Base-by-base conservation (phyloP, 2,113 vertebrate genomes). In the Malurus alboscapulatus region DNA sequence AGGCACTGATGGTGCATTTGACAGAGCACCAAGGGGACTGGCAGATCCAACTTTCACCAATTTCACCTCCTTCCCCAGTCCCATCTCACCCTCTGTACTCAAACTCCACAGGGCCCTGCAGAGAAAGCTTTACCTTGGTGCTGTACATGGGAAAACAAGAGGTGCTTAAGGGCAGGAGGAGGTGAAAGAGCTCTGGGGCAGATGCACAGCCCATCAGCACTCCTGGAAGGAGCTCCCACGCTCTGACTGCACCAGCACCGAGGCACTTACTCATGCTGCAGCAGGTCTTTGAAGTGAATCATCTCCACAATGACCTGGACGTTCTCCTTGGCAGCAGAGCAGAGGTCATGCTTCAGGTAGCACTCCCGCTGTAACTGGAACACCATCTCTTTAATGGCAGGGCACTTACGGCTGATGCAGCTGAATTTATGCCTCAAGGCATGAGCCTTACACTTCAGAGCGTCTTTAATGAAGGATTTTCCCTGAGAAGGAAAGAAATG, bases 391-490 rank as follows among this genome's bases (percentile, higher is more conserved):
- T 98, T 99, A 95, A 99, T 99, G 96, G 99, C 98, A 22, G 98
- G 98, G 94, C 99, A 99, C 97, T 99, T 99, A 91, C 99, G 98
- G 97, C 99, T 99, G 96, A 99, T 99, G 95, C 99, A 99, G 98
- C 99, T 98, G 95, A 99, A 99, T 96, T 98, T 98, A 98, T 99
- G 99, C 84, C 99, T 97, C 86, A 99, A 97, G 61, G 98, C 99
- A 9, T 99, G 99, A 48, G 99, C 99, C 98, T 99, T 99, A 91
- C 99, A 99, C 95, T 98, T 99, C 95, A 99, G 97, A 94, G 99
- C 98, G 58, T 99, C 99, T 97, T 99, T 99, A 98, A 99, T 99
- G 97, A 99, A 99, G 34, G 99, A 99, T 97, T 99, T 99, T 68
- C 99, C 99, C 99, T 99, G 96, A 53, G 92, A 91, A 95, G 59